Conservation (phyloP, 1,140 invertebrate genomes). For the Drosophila pallidifrons region DNA sequence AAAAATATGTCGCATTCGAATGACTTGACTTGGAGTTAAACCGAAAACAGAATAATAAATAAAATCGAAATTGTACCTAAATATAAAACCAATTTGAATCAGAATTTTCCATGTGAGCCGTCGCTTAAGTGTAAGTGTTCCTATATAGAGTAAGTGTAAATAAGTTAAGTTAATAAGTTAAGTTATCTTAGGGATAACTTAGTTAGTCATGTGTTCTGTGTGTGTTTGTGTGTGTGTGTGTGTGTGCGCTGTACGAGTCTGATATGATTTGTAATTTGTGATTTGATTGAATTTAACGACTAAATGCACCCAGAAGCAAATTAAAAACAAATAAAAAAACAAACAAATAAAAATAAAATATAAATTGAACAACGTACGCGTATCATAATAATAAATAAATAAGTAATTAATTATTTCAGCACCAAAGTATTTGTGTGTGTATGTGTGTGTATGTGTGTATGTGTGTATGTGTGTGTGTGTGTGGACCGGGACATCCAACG, state of each 20-base stretch:
- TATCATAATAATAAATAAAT: constrained; percentile 36
- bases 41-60: neutral
- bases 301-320: constrained; percentile 68
- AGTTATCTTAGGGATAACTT: too few relatives aligned
- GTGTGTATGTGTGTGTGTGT: too few relatives aligned
- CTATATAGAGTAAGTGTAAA: constrained; percentile 33
- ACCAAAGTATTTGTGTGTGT: constrained; percentile 43
- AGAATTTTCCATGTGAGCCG: constrained; percentile 4
- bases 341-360: too few relatives aligned
- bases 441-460: too few relatives aligned
- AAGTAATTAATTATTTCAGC: constrained; percentile 52
- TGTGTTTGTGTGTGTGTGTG: constrained; percentile 13
- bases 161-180: constrained; percentile 41
- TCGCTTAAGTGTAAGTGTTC: constrained; percentile 22
- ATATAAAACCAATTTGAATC: neutral
- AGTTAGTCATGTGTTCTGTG: constrained; percentile 35
- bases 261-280: constrained; percentile 22
- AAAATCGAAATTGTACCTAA: neutral
- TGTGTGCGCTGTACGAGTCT: too few relatives aligned
- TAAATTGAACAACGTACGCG: constrained; percentile 4
- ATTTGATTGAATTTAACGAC: constrained; percentile 55
- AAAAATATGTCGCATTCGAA: constrained; percentile 17
- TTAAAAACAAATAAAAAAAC: constrained; percentile 44
- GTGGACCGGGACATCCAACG: constrained; percentile 1
- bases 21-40: constrained; percentile 25